phyloP scores from a whole-genome alignment of 1,140 invertebrate species.

The Oryctes rhinoceros region DNA sequence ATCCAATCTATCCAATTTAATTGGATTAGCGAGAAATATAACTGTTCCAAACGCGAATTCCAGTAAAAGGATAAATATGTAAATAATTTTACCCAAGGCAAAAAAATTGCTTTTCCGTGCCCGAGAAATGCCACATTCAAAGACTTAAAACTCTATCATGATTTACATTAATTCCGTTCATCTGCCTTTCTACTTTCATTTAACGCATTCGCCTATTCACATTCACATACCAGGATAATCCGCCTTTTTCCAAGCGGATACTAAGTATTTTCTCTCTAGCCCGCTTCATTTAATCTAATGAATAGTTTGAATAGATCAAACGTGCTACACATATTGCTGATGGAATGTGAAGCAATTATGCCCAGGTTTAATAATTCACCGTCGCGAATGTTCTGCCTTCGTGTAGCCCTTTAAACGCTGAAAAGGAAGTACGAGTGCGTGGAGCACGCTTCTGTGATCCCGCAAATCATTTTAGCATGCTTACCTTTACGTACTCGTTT shows the following conservation, averaged over 20 bases:
- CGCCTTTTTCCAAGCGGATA: neutral
- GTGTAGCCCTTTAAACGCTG: neutral
- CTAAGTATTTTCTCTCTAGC: neutral
- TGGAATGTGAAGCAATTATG: neutral
- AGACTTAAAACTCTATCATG: too few species aligned
- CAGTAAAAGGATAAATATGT: too few species aligned
- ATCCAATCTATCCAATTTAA: too few species aligned
- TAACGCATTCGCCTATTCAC: too few species aligned
- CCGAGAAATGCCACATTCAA: too few species aligned
- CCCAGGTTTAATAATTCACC: constrained; percentile 17
- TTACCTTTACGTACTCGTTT: constrained; percentile 5
- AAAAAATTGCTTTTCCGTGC: too few species aligned
- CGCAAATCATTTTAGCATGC: constrained; percentile 1
- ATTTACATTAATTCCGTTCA: too few species aligned
- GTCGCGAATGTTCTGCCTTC: neutral
- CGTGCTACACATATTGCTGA: neutral
- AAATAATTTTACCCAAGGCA: too few species aligned
- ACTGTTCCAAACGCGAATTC: too few species aligned
- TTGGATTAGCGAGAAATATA: too few species aligned
- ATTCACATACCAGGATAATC: neutral
- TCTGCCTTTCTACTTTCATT: too few species aligned
- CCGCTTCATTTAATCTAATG: constrained; percentile 6
- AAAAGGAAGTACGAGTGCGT: constrained; percentile 7
- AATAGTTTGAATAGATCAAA: constrained; percentile 22
- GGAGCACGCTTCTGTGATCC: neutral